Evolutionary conservation across 2,797 vertebrate genomes (phyloP).

Genomic region (Hydrocynus forskahlii): DNA sequence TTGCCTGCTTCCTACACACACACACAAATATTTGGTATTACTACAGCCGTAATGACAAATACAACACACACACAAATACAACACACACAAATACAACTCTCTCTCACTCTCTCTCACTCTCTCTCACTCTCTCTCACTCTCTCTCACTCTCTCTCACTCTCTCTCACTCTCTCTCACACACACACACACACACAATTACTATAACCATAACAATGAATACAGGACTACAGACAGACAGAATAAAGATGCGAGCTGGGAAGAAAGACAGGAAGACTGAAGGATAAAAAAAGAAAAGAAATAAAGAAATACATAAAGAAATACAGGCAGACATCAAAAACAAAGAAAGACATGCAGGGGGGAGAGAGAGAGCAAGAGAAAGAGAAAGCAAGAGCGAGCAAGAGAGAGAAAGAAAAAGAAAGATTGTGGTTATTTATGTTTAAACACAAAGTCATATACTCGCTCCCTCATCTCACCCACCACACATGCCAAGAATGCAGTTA

Average conservation of each 20-base stretch:
- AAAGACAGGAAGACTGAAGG: neutral
- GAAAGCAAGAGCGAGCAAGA: neutral
- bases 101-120: too few species aligned
- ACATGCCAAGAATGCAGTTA: constrained; percentile 39
- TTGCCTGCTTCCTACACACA: constrained; percentile 84
- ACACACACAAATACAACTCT: neutral
- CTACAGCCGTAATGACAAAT: neutral
- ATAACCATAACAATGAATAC: neutral
- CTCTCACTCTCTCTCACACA: too few species aligned
- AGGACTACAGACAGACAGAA: constrained; percentile 31
- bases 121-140: too few species aligned
- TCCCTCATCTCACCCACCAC: neutral
- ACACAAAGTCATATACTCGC: neutral
- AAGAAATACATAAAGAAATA: neutral
- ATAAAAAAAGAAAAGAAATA: neutral
- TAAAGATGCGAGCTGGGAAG: neutral
- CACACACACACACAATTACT: neutral
- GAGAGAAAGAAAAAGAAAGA: neutral
- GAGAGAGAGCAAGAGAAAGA: neutral
- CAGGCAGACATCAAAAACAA: too few species aligned
- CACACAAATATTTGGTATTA: neutral
- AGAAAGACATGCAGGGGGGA: neutral
- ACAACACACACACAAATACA: neutral
- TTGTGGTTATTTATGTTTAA: neutral
- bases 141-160: too few species aligned